A percentile compares a stretch with the other conserved stretches of the same genome.
Evolutionary conservation across 2,797 vertebrate species (phyloP).

Genomic region (Cynodonichthys magdalenae): DNA sequence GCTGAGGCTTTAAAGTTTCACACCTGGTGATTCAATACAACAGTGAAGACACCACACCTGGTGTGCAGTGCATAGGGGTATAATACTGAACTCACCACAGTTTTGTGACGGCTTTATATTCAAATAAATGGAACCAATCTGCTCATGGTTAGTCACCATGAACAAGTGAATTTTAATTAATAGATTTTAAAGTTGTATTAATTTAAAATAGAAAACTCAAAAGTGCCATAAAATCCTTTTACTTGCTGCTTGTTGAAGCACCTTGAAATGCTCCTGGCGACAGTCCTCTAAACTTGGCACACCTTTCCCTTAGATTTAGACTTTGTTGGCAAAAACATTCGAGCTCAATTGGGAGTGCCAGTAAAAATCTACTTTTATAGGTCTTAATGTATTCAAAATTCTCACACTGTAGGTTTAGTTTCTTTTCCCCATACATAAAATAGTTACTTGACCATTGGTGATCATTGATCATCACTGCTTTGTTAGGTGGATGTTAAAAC

Average conservation of each 20-base stretch:
- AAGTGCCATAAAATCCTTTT: not conserved
- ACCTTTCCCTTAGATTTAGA: not conserved
- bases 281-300: not conserved
- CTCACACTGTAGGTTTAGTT: not conserved
- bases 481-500: too few species aligned
- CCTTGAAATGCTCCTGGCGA: not conserved
- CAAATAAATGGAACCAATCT: not conserved
- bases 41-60: not conserved
- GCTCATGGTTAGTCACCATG: not conserved
- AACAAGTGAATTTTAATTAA: not conserved
- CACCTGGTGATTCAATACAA: conserved; percentile 20
- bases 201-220: not conserved
- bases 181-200: too few species aligned
- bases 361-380: not conserved
- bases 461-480: too few species aligned
- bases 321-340: not conserved
- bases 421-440: too few species aligned
- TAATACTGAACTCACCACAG: too few species aligned
- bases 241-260: not conserved
- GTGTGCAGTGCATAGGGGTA: not conserved
- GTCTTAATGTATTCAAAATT: not conserved
- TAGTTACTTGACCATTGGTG: too few species aligned
- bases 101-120: not conserved
- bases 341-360: not conserved
- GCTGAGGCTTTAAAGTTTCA: conserved; percentile 25